phyloP scores from a whole-genome alignment of 2,888 invertebrate genomes.

The Ichneumoninae sp. region DNA sequence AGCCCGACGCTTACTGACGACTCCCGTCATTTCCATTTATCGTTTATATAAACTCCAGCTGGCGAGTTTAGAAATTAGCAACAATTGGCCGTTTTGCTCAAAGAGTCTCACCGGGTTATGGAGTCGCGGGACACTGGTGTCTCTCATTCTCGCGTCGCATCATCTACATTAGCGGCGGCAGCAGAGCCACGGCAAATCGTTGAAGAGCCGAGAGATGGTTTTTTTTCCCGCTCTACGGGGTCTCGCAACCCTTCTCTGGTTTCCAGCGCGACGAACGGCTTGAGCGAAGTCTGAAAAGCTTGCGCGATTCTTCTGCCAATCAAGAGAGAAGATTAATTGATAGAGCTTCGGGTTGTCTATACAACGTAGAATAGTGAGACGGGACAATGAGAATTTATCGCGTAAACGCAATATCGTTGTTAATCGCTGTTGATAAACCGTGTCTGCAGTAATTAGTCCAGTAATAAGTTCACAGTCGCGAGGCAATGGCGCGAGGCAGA shows the following conservation, averaged over 20 bases:
- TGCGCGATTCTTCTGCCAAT: constrained; percentile 67
- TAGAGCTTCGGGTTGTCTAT: constrained; percentile 65
- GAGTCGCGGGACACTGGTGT: background rate
- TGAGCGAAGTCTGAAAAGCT: constrained; percentile 56
- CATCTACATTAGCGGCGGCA: background rate
- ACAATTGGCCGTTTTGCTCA: constrained; percentile 71
- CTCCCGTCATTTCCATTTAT: constrained; percentile 51
- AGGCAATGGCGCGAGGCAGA: background rate
- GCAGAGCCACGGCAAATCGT: constrained; percentile 36
- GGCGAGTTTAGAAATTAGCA: constrained; percentile 67
- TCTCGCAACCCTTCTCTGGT: constrained; percentile 58
- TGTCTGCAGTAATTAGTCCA: constrained; percentile 49
- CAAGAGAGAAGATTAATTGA: constrained; percentile 74
- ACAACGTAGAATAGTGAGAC: background rate
- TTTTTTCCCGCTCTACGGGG: constrained; percentile 26
- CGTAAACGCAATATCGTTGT: constrained; percentile 45
- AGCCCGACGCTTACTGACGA: constrained; percentile 30
- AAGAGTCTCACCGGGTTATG: background rate
- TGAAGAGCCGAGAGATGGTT: constrained; percentile 29
- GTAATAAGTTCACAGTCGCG: constrained; percentile 15
- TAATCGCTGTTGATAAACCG: constrained; percentile 54
- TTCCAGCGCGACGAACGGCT: constrained; percentile 36
- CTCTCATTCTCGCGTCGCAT: background rate
- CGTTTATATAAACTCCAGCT: constrained; percentile 71
- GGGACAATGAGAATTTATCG: constrained; percentile 76